Evolutionary conservation across 2,113 vertebrate species (phyloP), one percentile per base, ranked within the genome.

Genomic region (Ceuthmochares aereus): DNA sequence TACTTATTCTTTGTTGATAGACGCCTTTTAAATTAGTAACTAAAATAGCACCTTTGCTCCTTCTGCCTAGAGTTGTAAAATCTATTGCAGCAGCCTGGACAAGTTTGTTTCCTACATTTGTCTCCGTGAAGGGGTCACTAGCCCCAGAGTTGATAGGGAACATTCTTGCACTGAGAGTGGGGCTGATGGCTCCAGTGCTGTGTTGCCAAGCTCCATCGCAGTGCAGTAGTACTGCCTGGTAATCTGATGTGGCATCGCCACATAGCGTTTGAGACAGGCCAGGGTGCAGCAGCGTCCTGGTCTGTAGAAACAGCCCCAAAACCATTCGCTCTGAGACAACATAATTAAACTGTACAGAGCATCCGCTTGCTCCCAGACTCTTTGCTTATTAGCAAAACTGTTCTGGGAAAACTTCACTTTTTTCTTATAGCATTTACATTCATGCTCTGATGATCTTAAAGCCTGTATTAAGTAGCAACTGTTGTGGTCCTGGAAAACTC

Each of bases 201-300:
- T 1, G 1, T 12, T 81, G 20, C 15, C 3, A 0, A 20, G 14
- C 45, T 69, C 37, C 55, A 4, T 13, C 1, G 4, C 51, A 32
- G n/a, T 5, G 9, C 42, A 60, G 26, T 40, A 11, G 25, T 5
- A 6, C 27, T 1, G 4, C 42, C 43, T 30, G 60, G 19, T 32
- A 74, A 58, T 26, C 23, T 18, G 29, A 12, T 7, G 54, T 2
- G 20, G 14, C 66, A 18, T 10, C 58, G 10, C 19, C 34, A 17
- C 0, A 0, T 49, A 73, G 27, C 26, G 49, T 6, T 0, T 36
- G 25, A 49, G 54, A 17, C 7, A 27, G 43, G 40, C 16, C 14
- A 20, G 21, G 23, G 25, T 42, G 18, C 25, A 34, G 27, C n/a
- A 60, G 60, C 26, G 47, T 11, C 30, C 26, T 42, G 19, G 37